Evolutionary conservation across 2,888 invertebrate species (phyloP), one percentile per base, ranked within the genome.

Genomic region (Geotrupes spiniger): DNA sequence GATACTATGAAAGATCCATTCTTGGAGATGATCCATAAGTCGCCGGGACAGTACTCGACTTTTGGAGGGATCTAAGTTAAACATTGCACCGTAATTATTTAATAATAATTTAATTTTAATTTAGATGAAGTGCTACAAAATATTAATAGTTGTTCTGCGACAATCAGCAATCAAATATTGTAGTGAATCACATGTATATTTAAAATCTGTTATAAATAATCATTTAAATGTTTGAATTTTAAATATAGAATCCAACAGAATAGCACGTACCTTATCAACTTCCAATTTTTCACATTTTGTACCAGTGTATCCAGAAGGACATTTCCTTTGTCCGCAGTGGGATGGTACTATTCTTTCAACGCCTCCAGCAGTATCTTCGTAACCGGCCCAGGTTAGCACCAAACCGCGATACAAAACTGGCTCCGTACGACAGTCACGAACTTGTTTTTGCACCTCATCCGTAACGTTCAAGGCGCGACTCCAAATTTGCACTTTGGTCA

Each of bases 401-500:
- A 97, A 76, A 2, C 87, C 89, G 61, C 84, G 83, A 71, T 92
- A 93, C 2, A 95, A 77, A 0, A 94, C 93, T 1, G 94, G 92
- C 62, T 94, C 92, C 2, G 91, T 92, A 62, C 92, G 83, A 66
- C 94, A 95, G 63, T 92, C 93, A 16, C 93, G 81, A 1, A 93
- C 93, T 81, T 94, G 93, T 68, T 92, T 92, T 61, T 95, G 94
- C 54, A 95, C 86, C 72, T 94, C 94, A 51, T 89, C 89, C 2
- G 92, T 92, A 11, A 93, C 87, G 66, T 95, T 94, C 1, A 96
- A 77, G 28, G 92, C 90, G 36, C 92, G 81, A 61, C 87, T 88
- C 96, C 96, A 97, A 48, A 96, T 84, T 76, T 96, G 94, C 25
- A 94, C 89, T 72, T 95, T 91, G 5, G 93, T 94, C 29, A 97